phyloP scores from a whole-genome alignment of 2,888 invertebrate genomes.

The Willowsia nigromaculata region DNA sequence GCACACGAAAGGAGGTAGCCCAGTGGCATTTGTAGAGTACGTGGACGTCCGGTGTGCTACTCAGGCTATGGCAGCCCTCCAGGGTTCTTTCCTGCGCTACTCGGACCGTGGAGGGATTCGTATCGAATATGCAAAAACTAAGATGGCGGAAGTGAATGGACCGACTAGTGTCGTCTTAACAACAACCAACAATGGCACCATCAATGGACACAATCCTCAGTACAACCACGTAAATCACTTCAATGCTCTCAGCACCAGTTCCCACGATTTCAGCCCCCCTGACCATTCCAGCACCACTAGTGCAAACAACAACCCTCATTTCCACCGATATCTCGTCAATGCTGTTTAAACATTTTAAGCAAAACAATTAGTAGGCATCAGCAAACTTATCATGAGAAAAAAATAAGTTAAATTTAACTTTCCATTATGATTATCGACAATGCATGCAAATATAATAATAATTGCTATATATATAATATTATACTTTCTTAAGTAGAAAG shows the following conservation, averaged over 20 bases:
- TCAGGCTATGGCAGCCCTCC: constrained; percentile 94
- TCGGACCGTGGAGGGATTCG: constrained; percentile 98
- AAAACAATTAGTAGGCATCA: background rate
- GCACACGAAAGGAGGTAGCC: constrained; percentile 88
- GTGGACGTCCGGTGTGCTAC: constrained; percentile 94
- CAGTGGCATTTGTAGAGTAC: constrained; percentile 99
- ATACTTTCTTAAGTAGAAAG: background rate
- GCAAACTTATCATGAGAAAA: background rate
- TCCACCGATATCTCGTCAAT: constrained; percentile 78
- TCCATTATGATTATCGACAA: background rate
- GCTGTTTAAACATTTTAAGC: constrained; percentile 73
- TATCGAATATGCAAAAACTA: constrained; percentile 99
- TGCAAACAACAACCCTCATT: constrained; percentile 76
- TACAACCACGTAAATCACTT: constrained; percentile 79
- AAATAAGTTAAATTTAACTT: constrained; percentile 30
- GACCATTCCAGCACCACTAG: constrained; percentile 74
- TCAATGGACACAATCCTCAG: constrained; percentile 79
- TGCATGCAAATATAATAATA: background rate
- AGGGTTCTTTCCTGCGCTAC: constrained; percentile 97
- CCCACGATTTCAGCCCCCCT: constrained; percentile 76
- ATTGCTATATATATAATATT: constrained; percentile 1
- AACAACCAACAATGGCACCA: constrained; percentile 77
- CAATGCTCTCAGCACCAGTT: constrained; percentile 78
- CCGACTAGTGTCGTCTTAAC: constrained; percentile 78
- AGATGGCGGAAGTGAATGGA: constrained; percentile 91